phyloP scores from a whole-genome alignment of 37 sponge, comb jelly and placozoan genomes.

The Spongilla lacustris region DNA sequence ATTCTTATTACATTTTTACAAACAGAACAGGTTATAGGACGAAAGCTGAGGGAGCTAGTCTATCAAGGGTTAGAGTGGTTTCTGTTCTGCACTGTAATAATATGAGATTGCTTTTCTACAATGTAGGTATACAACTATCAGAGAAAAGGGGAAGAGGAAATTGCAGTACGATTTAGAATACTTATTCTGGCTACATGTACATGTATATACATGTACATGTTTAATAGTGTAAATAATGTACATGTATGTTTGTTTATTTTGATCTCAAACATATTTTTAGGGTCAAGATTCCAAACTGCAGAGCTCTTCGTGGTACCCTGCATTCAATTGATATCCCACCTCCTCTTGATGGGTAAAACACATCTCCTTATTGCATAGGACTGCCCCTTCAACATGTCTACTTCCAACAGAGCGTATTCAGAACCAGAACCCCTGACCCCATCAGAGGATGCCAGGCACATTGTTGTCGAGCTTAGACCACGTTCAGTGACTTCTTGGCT shows the following conservation, averaged over 20 bases:
- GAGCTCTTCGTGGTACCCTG: conserved; percentile 9
- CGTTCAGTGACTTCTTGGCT: conserved; percentile 8
- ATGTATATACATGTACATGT: no score
- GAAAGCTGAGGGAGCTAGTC: conserved; percentile 19
- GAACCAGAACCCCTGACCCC: neutral
- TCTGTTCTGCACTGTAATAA: neutral
- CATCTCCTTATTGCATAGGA: neutral
- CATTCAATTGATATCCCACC: neutral
- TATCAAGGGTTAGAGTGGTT: conserved; percentile 29
- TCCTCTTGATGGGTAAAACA: neutral
- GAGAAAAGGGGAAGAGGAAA: conserved; percentile 22
- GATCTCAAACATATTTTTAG: conserved; percentile 4
- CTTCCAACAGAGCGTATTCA: neutral
- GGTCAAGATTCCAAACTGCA: conserved; percentile 15
- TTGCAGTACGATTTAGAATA: neutral
- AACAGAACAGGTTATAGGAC: neutral
- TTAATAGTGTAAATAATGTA: no score
- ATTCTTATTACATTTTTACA: no score
- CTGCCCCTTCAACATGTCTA: neutral
- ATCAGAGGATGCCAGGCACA: neutral
- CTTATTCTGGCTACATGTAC: no score
- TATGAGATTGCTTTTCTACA: neutral
- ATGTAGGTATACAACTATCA: conserved; percentile 23
- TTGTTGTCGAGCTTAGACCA: conserved; percentile 24
- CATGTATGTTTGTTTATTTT: no score